Conservation (phyloP, 2,113 vertebrate genomes). For the Corythaeola cristata region DNA sequence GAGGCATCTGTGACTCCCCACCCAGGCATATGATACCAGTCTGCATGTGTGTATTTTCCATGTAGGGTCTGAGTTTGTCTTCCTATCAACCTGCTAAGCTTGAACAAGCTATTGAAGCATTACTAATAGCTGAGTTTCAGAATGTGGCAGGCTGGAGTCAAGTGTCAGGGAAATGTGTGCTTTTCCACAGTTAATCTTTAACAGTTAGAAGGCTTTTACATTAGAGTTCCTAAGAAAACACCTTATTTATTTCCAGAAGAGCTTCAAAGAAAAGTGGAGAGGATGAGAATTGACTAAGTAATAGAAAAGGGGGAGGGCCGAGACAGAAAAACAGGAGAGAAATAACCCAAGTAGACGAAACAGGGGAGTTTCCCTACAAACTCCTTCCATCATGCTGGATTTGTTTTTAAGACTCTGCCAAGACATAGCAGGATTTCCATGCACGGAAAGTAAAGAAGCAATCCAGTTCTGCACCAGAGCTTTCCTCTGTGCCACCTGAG, state of each 20-base stretch:
- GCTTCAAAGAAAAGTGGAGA: not conserved
- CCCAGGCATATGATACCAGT: accelerated
- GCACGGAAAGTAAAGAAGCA: not conserved
- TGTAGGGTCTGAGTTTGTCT: not conserved
- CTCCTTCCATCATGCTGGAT: not conserved
- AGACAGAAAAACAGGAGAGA: not conserved
- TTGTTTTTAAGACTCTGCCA: not conserved
- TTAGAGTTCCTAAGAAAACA: not conserved
- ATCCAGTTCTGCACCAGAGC: not conserved
- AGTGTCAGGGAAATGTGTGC: not conserved
- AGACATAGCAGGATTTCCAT: not conserved
- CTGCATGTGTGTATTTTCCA: not conserved
- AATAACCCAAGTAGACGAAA: not conserved
- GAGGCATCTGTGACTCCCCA: not conserved
- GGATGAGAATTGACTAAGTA: not conserved
- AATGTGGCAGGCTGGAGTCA: not conserved
- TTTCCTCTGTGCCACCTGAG: not conserved
- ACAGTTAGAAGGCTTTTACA: not conserved
- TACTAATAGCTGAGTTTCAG: not conserved
- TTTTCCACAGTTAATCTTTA: slow-evolving; percentile 48
- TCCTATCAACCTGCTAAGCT: not conserved
- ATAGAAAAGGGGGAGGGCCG: not conserved
- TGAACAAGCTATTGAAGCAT: not conserved
- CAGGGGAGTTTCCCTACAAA: not conserved
- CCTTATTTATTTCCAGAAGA: not conserved